phyloP scores from a whole-genome alignment of 2,888 invertebrate genomes.

The Ellobium chinense region DNA sequence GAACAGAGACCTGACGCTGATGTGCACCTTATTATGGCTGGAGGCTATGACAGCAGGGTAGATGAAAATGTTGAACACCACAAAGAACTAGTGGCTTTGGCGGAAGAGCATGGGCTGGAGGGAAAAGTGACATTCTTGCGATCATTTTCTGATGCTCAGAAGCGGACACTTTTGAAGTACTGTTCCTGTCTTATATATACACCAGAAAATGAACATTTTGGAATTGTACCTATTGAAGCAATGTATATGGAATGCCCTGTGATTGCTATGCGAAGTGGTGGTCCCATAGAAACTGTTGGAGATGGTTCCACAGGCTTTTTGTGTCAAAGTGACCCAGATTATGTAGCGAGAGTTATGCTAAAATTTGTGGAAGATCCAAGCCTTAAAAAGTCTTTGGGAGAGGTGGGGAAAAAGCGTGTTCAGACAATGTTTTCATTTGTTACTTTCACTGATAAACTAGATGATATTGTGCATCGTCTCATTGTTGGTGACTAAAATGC shows the following conservation, averaged over 20 bases:
- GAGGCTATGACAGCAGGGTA: conserved; percentile 95
- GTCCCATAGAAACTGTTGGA: conserved; percentile 93
- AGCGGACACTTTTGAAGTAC: conserved; percentile 88
- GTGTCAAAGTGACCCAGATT: conserved; percentile 81
- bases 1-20: conserved; percentile 55
- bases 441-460: conserved; percentile 83
- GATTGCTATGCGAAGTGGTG: conserved; percentile 96
- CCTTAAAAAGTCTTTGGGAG: conserved; percentile 85
- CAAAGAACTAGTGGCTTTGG: conserved; percentile 86
- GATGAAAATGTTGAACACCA: conserved; percentile 92
- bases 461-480: conserved; percentile 58
- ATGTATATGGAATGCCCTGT: conserved; percentile 97
- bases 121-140: conserved; percentile 90
- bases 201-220: conserved; percentile 98
- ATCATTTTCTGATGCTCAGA: conserved; percentile 92
- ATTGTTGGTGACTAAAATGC: conserved; percentile 3
- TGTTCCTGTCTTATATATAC: conserved; percentile 94
- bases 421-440: conserved; percentile 90
- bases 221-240: conserved; percentile 98
- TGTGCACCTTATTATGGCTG: conserved; percentile 94
- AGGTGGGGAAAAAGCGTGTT: conserved; percentile 86
- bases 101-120: conserved; percentile 80
- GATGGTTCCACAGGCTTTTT: conserved; percentile 80
- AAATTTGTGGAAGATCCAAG: conserved; percentile 84
- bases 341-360: conserved; percentile 89